A percentile compares a stretch with the other conserved stretches of the same genome.
Conservation (phyloP, 2,888 invertebrate species). For the Ptilodon capucinus region DNA sequence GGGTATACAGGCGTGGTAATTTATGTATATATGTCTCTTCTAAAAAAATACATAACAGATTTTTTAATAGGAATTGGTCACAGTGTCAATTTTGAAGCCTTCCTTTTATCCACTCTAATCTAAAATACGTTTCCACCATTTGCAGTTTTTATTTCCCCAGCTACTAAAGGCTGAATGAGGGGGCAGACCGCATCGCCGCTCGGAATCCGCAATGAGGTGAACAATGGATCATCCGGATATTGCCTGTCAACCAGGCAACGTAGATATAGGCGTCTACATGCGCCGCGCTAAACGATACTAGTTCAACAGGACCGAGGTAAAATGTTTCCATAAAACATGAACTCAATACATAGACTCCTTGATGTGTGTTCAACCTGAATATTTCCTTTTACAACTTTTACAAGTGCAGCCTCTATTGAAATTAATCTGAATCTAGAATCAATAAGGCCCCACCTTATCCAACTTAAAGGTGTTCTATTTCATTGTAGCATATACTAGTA, state of each 20-base stretch:
- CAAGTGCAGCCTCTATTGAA: too few relatives aligned
- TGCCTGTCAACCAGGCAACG: constrained; percentile 71
- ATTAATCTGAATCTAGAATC: too few relatives aligned
- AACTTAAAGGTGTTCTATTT: too few relatives aligned
- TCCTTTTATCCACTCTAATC: constrained; percentile 33
- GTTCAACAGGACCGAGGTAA: constrained; percentile 38
- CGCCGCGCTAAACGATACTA: constrained; percentile 44
- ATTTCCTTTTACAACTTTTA: constrained; percentile 8
- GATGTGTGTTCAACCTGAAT: constrained; percentile 23
- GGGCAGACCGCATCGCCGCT: constrained; percentile 50
- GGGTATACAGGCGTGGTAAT: too few relatives aligned
- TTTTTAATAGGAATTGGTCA: too few relatives aligned
- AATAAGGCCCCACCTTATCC: too few relatives aligned
- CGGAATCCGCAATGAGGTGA: constrained; percentile 77
- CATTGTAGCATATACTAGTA: too few relatives aligned
- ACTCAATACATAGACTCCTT: constrained; percentile 32
- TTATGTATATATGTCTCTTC: too few relatives aligned
- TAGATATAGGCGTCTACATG: too few relatives aligned
- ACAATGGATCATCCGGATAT: constrained; percentile 80
- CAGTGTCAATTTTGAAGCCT: too few relatives aligned
- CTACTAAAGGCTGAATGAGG: constrained; percentile 46
- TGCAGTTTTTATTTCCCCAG: constrained; percentile 48
- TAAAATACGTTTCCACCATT: constrained; percentile 48
- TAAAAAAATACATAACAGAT: too few relatives aligned
- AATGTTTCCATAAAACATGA: constrained; percentile 42